Base-by-base conservation (phyloP, 2,113 vertebrate species). In the Cebus imitator region DNA sequence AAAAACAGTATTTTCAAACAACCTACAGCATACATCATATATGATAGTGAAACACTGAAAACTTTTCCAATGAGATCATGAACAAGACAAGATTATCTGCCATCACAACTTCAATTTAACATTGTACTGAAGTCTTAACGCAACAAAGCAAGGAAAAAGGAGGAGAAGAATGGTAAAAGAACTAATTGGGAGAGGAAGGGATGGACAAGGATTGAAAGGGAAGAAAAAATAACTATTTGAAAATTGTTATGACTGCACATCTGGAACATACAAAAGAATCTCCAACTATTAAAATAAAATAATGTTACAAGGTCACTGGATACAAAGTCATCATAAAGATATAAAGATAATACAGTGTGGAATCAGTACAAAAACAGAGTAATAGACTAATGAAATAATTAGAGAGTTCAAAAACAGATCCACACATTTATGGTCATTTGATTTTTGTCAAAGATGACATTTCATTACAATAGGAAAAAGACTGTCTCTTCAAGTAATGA, bases 131-230 rank as follows among this genome's bases (percentile, higher is more conserved):
- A 27, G n/a, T 55, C 21, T 40, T 23, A 27, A 73, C 11, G 43
- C 97, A 95, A 96, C 91, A 73, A 75, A 4, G 82, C 5, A 57
- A 40, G 13, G 70, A 97, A 90, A 3, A 95, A 95, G 58, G 0
- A 87, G 32, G 55, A 21, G 6, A 78, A 37, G 25, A 52, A 70
- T 58, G 70, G 3, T 6, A 2, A 57, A 43, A 90, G 16, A n/a
- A 75, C 9, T 30, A 94, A 21, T 2, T 27, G 25, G 57, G 21
- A 90, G 80, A 43, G 45, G 17, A 81, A 13, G 85, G n/a, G 70
- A 87, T 17, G 40, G 96, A 93, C 37, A 94, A 17, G 16, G 21
- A 11, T 7, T 95, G 27, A 17, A 40, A 92, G 50, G 20, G 40
- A 84, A 70, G 58, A 80, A 75, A 64, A 58, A 84, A 43, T 45